Base-by-base conservation (phyloP, 2,113 vertebrate species). In the Perca flavescens region DNA sequence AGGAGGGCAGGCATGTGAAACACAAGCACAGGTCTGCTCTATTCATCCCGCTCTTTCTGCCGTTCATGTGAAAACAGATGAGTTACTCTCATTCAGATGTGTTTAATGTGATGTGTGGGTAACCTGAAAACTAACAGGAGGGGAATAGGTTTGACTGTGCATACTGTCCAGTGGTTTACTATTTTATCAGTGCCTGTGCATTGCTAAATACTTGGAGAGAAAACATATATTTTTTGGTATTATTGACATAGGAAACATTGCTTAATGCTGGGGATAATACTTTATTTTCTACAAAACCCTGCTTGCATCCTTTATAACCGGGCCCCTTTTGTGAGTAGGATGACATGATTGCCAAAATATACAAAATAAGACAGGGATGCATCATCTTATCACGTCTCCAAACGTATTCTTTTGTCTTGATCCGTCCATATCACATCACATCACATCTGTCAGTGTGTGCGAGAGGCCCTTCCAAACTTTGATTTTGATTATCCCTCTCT, bases 31-130 rank as follows among this genome's bases (percentile, higher is more conserved):
- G 31, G 40, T 64, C 66, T 19, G n/a, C 77, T 72, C 63, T 43
- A 19, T 63, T 88, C 76, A 25, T 57, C 54, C 67, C 11, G 40
- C 58, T 25, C 2, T 84, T 82, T 83, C 75, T 69, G 34, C 73
- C 75, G 77, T 68, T 74, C 60, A 28, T 21, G 52, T 70, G 84
- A 77, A 84, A 60, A 79, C 77, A 75, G 47, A 81, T 43, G 61
- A 71, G 68, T 40, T 75, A 68, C 46, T 80, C 78, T 76, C 34
- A 71, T 61, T 87, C 71, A 79, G 70, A 58, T 14, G 11, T 22
- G 58, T 88, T 84, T 90, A 61, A 84, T 28, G 28, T 28, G 28
- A 28, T 50, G 17, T 77, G 74, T 64, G 61, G 71, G 66, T 77
- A 67, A 80, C 57, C 74, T 86, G 36, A 64, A 80, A 62, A 63